A percentile compares a stretch with the other conserved stretches of the same genome.
These are phyloP conservation scores for Myiothlypis coronata DNA, from an alignment of 2,797 vertebrate genomes.

Conservation along the genomic window DNA sequence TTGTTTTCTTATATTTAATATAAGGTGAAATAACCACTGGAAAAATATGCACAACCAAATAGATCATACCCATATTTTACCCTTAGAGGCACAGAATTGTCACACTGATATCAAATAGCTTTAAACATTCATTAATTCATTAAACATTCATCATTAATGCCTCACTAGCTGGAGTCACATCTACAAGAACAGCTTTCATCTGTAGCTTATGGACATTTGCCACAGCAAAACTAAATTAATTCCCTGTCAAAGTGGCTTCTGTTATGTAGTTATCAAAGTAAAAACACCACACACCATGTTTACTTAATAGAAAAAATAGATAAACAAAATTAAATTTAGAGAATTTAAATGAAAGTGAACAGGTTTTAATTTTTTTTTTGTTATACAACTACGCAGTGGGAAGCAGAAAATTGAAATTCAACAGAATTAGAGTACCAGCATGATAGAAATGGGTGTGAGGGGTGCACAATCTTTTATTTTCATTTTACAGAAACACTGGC, in stretches of 20 bases:
- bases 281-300: background rate
- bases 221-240: background rate
- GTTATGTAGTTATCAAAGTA: background rate
- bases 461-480: background rate
- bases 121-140: background rate
- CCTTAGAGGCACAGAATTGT: background rate
- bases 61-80: fast-evolving
- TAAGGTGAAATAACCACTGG: background rate
- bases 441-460: background rate
- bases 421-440: background rate
- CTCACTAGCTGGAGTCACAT: background rate
- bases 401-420: background rate
- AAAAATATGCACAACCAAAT: background rate
- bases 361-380: background rate
- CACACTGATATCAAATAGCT: background rate
- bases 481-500: background rate
- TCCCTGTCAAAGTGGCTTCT: background rate
- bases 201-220: background rate
- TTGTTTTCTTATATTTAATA: background rate
- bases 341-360: background rate
- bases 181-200: background rate
- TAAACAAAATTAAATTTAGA: background rate
- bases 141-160: background rate
- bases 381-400: background rate
- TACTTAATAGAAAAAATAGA: background rate